Evolutionary conservation across 37 sponge, comb jelly and placozoan genomes (phyloP).

Genomic region (Cliona cf. orientalis): DNA sequence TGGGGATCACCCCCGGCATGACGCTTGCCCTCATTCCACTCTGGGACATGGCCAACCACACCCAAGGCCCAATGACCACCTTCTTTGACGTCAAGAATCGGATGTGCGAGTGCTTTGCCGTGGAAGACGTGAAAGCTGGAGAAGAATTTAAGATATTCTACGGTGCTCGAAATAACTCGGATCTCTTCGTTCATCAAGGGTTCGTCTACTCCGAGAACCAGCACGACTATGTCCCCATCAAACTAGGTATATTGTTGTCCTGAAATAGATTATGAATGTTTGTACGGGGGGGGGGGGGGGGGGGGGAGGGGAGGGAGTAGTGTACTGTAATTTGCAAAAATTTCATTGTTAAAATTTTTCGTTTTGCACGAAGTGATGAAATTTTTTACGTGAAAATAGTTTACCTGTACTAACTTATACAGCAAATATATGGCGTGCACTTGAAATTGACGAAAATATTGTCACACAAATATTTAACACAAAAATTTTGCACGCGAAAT

Average conservation of each 20-base stretch:
- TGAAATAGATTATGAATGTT: too few species aligned
- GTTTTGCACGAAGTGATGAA: too few species aligned
- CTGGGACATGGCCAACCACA: slow-evolving; percentile 88
- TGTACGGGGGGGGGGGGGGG: too few species aligned
- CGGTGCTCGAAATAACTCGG: slow-evolving; percentile 66
- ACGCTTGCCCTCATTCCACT: slow-evolving; percentile 74
- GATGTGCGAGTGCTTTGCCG: slow-evolving; percentile 58
- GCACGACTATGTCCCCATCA: slow-evolving; percentile 52
- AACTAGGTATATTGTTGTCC: slow-evolving; percentile 36
- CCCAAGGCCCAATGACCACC: slow-evolving; percentile 47
- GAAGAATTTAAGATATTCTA: slow-evolving; percentile 80
- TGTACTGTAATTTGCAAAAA: neutral
- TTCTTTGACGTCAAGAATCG: slow-evolving; percentile 53
- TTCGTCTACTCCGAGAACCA: slow-evolving; percentile 64
- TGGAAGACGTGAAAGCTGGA: slow-evolving; percentile 7
- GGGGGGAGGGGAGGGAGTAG: neutral
- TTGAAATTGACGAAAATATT: too few species aligned
- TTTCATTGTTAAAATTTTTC: neutral
- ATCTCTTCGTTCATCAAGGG: slow-evolving; percentile 76
- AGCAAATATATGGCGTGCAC: too few species aligned
- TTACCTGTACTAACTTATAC: too few species aligned
- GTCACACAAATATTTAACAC: too few species aligned
- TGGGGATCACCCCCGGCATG: neutral
- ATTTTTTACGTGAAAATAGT: too few species aligned
- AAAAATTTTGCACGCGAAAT: too few species aligned